A percentile compares a stretch with the other conserved stretches of the same genome.
These are phyloP conservation scores for Bucorvus abyssinicus DNA, from an alignment of 2,797 vertebrate species.

Conservation along the genomic window DNA sequence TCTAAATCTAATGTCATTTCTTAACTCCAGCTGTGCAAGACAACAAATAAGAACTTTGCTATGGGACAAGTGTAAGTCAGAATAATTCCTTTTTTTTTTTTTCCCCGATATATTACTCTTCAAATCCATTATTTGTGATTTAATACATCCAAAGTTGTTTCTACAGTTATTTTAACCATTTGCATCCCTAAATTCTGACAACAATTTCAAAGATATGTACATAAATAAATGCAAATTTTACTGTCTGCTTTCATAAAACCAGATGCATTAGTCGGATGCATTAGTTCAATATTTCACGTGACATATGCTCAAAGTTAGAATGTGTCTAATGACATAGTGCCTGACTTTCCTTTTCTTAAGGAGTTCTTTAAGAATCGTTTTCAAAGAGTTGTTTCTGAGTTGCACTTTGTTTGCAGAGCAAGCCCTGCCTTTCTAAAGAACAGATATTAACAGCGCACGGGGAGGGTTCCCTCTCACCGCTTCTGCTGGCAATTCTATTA, in stretches of 20 bases:
- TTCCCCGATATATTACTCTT: neutral
- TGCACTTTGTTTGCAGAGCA: slow-evolving; percentile 48
- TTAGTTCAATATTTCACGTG: slow-evolving; percentile 14
- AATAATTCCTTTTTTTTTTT: neutral
- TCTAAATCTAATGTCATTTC: slow-evolving; percentile 25
- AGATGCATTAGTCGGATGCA: slow-evolving; percentile 8
- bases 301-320: slow-evolving; percentile 38
- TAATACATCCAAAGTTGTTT: slow-evolving; percentile 7
- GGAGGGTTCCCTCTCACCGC: slow-evolving; percentile 34
- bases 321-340: neutral
- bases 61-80: neutral
- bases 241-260: slow-evolving; percentile 33
- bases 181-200: slow-evolving; percentile 41
- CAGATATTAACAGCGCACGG: slow-evolving; percentile 19
- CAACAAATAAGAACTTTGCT: slow-evolving; percentile 15
- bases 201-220: slow-evolving; percentile 1
- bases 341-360: neutral
- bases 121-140: slow-evolving; percentile 7
- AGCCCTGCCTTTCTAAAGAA: slow-evolving; percentile 29
- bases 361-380: neutral
- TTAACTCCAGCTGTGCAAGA: slow-evolving; percentile 16
- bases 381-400: slow-evolving; percentile 25
- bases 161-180: slow-evolving; percentile 24
- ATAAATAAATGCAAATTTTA: slow-evolving; percentile 39
- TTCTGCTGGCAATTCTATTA: slow-evolving; percentile 49